Evolutionary conservation across 2,113 vertebrate species (phyloP), one percentile per base, ranked within the genome.

Genomic region (Acrocephalus arundinaceus): DNA sequence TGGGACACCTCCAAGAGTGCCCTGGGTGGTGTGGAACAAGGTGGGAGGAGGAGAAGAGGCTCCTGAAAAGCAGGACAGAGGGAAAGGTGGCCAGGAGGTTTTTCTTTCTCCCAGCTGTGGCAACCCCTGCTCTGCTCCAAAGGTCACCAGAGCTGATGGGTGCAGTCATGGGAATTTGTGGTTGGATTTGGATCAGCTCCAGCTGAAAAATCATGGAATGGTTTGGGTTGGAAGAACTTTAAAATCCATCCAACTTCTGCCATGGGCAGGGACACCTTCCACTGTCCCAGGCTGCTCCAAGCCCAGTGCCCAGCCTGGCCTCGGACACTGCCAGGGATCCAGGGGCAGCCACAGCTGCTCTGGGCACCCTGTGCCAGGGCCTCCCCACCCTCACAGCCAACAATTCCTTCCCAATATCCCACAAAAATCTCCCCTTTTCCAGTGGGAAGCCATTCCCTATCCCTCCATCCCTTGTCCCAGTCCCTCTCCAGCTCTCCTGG

Each of bases 231-330:
- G 28, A 16, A 48, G 25, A 1, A 11, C 24, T 6, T 55, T 1
- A 41, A 41, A 89, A 0, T 7, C 2, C 62, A 48, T 5, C 39
- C n/a, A 5, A 1, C 2, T 0, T 9, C 54, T 74, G 54, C 46
- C 54, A 5, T 39, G 28, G 28, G 33, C 70, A 82, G 70, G 20
- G 46, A 54, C 70, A 35, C 48, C 54, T 68, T 0, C 87, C 87
- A 48, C 39, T 1, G 2, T 33, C 61, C 62, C 87, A 82, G 62
- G 39, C 0, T 20, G 52, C 52, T 89, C 86, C 73, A 0, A 87
- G 7, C 28, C 48, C 77, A 79, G 9, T 23, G n/a, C n/a, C 48
- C 77, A 74, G 0, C 23, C 68, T 59, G 77, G 37, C 68, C 68
- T 74, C 16, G 77, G 59, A 0, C 68, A 88, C 31, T 88, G 6